These are phyloP conservation scores for Drosophila fulvimacula DNA, from an alignment of 2,888 invertebrate species.

Conservation along the genomic window DNA sequence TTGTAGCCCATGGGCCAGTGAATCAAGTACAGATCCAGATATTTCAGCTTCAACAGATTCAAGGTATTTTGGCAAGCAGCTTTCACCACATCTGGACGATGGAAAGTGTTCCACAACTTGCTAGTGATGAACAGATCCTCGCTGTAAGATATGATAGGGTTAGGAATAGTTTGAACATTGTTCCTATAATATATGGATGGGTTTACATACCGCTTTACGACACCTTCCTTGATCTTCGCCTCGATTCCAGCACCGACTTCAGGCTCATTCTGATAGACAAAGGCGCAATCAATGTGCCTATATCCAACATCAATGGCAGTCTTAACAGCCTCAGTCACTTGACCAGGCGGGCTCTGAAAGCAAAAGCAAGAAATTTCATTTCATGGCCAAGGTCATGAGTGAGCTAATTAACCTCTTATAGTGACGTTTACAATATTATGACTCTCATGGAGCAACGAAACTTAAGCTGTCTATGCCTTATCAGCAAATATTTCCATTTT, in stretches of 20 bases:
- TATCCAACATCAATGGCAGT: constrained; percentile 92
- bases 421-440: constrained; percentile 3
- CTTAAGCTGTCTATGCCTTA: background rate
- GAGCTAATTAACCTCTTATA: constrained; percentile 8
- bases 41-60: constrained; percentile 89
- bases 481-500: constrained; percentile 5
- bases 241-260: constrained; percentile 90
- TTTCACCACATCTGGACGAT: constrained; percentile 90
- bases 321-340: constrained; percentile 89
- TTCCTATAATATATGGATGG: background rate
- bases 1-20: constrained; percentile 96
- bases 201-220: constrained; percentile 87
- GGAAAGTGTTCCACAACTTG: constrained; percentile 96
- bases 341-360: constrained; percentile 87
- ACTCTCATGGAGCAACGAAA: background rate
- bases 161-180: background rate
- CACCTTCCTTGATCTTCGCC: constrained; percentile 88
- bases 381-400: background rate
- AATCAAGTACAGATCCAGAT: constrained; percentile 94
- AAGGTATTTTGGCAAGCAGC: constrained; percentile 89
- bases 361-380: background rate
- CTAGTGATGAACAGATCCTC: constrained; percentile 91
- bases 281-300: constrained; percentile 91
- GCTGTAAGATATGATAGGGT: constrained; percentile 39
- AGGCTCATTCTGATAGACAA: constrained; percentile 90